Evolutionary conservation across 1,140 invertebrate genomes (phyloP).

Genomic region (Araneus ventricosus): DNA sequence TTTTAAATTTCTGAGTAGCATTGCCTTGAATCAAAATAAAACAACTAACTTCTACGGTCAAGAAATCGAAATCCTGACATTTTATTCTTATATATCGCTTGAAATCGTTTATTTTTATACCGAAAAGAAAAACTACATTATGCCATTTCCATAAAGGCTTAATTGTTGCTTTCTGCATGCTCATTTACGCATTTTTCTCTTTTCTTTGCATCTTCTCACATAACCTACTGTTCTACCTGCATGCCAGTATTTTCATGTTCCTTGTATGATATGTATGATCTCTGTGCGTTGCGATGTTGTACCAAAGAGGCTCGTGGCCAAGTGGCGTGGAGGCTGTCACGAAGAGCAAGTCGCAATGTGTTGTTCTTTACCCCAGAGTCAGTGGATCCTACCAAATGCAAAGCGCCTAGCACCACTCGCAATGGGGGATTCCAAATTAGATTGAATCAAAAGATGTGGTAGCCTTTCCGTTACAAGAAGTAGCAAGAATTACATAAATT

Average conservation of each 20-base stretch:
- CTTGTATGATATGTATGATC: conserved; percentile 27
- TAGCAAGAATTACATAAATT: background rate
- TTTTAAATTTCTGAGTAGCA: no score
- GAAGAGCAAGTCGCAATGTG: conserved; percentile 74
- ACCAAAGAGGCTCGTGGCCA: conserved; percentile 68
- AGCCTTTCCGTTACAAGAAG: background rate
- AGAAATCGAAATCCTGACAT: no score
- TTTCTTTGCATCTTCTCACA: background rate
- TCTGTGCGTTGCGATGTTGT: conserved; percentile 68
- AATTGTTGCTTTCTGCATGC: background rate
- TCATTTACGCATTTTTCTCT: background rate
- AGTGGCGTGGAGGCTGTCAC: conserved; percentile 74
- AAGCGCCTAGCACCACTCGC: conserved; percentile 60
- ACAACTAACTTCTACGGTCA: no score
- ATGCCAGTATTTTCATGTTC: conserved; percentile 23
- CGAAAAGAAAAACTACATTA: background rate
- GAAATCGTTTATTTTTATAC: no score
- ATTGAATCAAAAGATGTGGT: background rate
- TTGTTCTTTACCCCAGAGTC: conserved; percentile 61
- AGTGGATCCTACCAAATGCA: conserved; percentile 70
- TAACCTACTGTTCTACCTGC: conserved; percentile 12
- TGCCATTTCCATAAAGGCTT: background rate
- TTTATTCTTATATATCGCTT: no score
- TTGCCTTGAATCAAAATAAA: no score
- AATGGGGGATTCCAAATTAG: background rate